phyloP scores from a whole-genome alignment of 2,797 vertebrate species.

The Circus cinereus region DNA sequence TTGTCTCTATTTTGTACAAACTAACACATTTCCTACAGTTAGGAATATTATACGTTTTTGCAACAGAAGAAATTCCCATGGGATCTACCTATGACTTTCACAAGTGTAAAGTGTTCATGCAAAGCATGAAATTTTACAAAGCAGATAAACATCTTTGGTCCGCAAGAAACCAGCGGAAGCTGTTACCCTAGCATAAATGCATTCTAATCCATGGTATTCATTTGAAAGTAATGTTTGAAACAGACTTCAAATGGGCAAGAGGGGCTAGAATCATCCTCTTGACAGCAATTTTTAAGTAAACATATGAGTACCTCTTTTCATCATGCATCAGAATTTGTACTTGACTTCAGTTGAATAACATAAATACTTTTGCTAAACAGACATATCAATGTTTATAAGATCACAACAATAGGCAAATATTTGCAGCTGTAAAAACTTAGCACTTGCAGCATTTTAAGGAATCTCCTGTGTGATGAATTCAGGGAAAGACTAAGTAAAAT shows the following conservation, averaged over 20 bases:
- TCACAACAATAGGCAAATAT: not conserved
- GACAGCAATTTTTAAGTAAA: conserved; percentile 27
- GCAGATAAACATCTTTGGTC: not conserved
- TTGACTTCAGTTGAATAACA: not conserved
- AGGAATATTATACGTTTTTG: not conserved
- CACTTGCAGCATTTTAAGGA: not conserved
- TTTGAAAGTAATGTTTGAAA: conserved; percentile 36
- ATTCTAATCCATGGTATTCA: not conserved
- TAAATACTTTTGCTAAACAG: not conserved
- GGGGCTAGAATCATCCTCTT: not conserved
- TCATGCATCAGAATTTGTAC: not conserved
- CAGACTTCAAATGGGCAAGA: not conserved
- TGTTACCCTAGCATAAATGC: not conserved
- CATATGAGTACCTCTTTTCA: not conserved
- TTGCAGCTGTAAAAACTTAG: not conserved
- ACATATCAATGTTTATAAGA: not conserved
- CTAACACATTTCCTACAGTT: not conserved
- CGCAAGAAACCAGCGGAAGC: not conserved
- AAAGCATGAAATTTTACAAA: not conserved
- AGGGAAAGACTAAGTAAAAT: not conserved
- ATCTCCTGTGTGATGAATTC: not conserved
- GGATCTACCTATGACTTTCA: not conserved
- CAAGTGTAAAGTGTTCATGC: not conserved
- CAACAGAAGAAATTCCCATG: not conserved
- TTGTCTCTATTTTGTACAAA: not conserved